phyloP scores from a whole-genome alignment of 2,113 vertebrate species.

The Serinus canaria region DNA sequence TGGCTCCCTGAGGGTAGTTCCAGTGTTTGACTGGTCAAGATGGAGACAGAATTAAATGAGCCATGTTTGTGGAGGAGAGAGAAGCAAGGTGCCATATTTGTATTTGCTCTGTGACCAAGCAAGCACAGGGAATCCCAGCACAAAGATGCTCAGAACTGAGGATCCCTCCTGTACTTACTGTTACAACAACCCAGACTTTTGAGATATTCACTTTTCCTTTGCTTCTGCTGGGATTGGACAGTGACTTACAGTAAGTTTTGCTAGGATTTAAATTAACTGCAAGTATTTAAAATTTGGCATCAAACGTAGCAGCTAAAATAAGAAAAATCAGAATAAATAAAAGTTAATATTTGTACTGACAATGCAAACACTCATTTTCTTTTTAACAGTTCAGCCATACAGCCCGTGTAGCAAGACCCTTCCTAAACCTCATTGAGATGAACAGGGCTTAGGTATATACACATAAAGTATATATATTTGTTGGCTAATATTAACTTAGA shows the following conservation, averaged over 20 bases:
- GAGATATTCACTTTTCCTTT: neutral
- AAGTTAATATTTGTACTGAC: constrained; percentile 22
- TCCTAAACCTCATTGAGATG: neutral
- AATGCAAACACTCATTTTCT: neutral
- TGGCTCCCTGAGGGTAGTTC: neutral
- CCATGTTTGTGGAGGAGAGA: neutral
- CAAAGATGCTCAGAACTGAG: neutral
- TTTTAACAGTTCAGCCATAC: neutral
- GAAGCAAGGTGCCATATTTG: neutral
- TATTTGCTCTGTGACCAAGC: neutral
- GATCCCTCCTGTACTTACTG: neutral
- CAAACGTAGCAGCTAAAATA: neutral
- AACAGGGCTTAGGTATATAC: neutral
- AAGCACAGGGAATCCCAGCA: neutral
- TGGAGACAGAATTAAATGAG: neutral
- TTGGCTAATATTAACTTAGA: neutral
- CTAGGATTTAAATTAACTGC: neutral
- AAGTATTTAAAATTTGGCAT: neutral
- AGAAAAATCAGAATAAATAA: neutral
- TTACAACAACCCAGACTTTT: neutral
- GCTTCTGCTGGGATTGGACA: neutral
- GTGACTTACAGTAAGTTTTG: neutral
- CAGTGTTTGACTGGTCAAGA: neutral
- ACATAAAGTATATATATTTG: neutral
- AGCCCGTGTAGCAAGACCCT: neutral